Percentiles rank a stretch among this genome's conserved stretches.
phyloP scores from a whole-genome alignment of 1,140 invertebrate species.

The Lepidurus apus region DNA sequence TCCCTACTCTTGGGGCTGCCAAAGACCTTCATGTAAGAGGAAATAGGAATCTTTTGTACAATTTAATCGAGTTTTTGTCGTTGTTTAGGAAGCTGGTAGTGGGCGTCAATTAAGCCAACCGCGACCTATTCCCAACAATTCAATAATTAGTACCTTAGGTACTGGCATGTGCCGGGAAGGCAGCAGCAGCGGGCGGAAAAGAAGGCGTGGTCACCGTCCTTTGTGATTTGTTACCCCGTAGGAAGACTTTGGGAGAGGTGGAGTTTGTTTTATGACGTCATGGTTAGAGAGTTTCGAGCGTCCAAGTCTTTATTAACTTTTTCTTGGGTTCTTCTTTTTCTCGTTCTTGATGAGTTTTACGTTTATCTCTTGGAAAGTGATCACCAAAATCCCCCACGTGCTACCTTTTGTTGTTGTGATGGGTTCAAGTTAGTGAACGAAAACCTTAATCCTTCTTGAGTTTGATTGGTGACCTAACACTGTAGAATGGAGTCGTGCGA shows the following conservation, averaged over 20 bases:
- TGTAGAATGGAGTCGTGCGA: conserved; percentile 1
- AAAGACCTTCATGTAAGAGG: conserved; percentile 37
- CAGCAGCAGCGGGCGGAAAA: not conserved
- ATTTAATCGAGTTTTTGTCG: not conserved
- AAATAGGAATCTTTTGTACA: not conserved
- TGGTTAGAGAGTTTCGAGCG: not conserved
- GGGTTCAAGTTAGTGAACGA: not conserved
- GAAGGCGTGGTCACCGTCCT: not conserved
- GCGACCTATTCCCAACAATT: not conserved
- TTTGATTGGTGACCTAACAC: not conserved
- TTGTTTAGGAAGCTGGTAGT: conserved; percentile 14
- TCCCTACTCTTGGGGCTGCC: conserved; percentile 38
- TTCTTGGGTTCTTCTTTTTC: not conserved
- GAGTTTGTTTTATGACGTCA: not conserved
- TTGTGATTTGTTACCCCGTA: not conserved
- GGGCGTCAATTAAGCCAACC: not conserved
- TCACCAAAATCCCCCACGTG: not conserved
- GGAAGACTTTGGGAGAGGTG: not conserved
- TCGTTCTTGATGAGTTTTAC: not conserved
- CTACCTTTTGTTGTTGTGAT: not conserved
- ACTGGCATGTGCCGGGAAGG: not conserved
- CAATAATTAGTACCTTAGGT: not conserved
- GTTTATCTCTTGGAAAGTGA: not conserved
- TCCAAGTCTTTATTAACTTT: not conserved
- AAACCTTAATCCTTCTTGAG: not conserved